Base-by-base conservation (phyloP, 2,888 invertebrate genomes). In the Synanthedon formicaeformis region DNA sequence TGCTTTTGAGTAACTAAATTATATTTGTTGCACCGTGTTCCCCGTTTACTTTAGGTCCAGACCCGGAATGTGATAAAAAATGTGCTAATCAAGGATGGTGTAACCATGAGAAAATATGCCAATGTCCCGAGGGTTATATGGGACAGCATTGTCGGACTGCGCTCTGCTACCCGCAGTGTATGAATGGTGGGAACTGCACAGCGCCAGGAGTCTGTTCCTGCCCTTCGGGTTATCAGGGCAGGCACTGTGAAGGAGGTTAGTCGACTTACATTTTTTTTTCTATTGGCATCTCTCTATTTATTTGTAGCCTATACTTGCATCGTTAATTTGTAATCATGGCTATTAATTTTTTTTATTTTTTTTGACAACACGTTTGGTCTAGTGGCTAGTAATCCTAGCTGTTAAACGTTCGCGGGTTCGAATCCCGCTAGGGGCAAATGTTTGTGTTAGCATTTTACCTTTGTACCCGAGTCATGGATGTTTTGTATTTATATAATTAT, bases 141-240 rank as follows among this genome's bases (percentile, higher is more conserved):
- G 96, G 97, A 2, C 95, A 93, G 65, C 94, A 95, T 73, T 96
- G 96, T 66, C 91, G 93, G 69, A 95, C 94, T 58, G 96, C 96
- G 41, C 89, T 96, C 45, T 96, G 96, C 72, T 96, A 96, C 84
- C 96, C 96, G 40, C 94, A 94, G 70, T 97, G 97, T 71, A 93
- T 96, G 92, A 96, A 96, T 78, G 96, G 96, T 5, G 96, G 96
- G 8, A 95, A 94, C 71, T 97, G 96, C 74, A 95, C 95, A 14
- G 94, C 95, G 34, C 96, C 96, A 4, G 96, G 96, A 1, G 88
- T 94, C 3, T 97, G 96, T 75, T 93, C 93, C 57, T 97, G 96
- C 67, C 94, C 94, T 12, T 89, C 91, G n/a, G 96, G 96, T 11
- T 96, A 95, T 81, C 96, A 96, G 84, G 96, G 96, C 50, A 89